phyloP scores from a whole-genome alignment of 2,797 vertebrate species.

The Toxotes lorentzi region DNA sequence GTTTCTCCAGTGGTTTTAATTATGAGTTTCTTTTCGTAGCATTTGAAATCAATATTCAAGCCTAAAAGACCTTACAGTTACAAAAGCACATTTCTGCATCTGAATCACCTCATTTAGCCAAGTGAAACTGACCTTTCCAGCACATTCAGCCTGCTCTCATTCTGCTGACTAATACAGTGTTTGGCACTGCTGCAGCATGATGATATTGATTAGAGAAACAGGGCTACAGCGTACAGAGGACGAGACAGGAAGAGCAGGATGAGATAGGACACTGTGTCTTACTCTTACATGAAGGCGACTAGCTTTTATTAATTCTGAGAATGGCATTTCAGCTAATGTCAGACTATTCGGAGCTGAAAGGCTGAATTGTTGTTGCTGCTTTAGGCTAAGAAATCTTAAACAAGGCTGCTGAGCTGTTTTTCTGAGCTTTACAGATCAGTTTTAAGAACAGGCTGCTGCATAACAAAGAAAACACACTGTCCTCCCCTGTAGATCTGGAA shows the following conservation, averaged over 20 bases:
- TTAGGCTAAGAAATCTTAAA: conserved; percentile 29
- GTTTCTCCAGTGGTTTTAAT: conserved; percentile 17
- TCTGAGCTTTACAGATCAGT: conserved; percentile 24
- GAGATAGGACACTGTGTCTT: conserved; percentile 42
- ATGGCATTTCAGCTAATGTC: conserved; percentile 59
- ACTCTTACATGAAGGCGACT: conserved; percentile 17
- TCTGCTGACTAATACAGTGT: conserved; percentile 78
- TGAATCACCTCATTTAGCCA: conserved; percentile 66
- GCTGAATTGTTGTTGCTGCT: conserved; percentile 46
- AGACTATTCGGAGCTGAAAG: conserved; percentile 41
- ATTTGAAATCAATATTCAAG: conserved; percentile 32
- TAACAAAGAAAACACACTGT: conserved; percentile 16
- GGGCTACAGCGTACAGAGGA: conserved; percentile 53
- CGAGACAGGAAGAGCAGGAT: conserved; percentile 28
- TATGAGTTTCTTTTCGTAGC: conserved; percentile 14
- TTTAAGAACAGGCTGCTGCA: conserved; percentile 26
- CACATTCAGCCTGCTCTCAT: conserved; percentile 64
- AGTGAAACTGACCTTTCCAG: conserved; percentile 75
- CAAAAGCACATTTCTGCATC: conserved; percentile 54
- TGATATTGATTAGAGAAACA: conserved; percentile 76
- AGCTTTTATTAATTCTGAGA: conserved; percentile 50
- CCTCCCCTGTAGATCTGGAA: not conserved
- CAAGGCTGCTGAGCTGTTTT: conserved; percentile 34
- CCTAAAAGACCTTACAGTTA: conserved; percentile 25
- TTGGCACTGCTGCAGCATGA: conserved; percentile 66